Evolutionary conservation across 23 tunicate species (phyloP).

Genomic region (Styela clava): DNA sequence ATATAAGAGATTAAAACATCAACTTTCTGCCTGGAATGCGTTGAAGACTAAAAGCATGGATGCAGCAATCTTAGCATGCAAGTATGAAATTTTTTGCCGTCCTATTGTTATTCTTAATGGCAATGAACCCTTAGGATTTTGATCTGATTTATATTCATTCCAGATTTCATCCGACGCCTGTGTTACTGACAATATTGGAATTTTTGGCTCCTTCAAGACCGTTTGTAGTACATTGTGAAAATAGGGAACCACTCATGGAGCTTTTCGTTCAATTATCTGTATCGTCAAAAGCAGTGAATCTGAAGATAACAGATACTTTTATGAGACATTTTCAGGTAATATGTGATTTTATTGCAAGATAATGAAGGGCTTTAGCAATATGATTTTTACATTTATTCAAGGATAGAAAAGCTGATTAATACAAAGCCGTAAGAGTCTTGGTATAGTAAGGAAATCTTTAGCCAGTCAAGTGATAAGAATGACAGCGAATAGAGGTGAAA

Average conservation of each 20-base stretch:
- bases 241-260: conserved; percentile 96
- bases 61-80: conserved; percentile 64
- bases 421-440: too few species aligned
- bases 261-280: conserved; percentile 57
- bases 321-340: conserved; percentile 76
- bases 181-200: conserved; percentile 47
- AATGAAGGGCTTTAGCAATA: neutral
- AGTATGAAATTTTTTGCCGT: conserved; percentile 26
- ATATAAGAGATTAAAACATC: conserved; percentile 48
- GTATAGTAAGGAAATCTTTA: too few species aligned
- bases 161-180: conserved; percentile 91
- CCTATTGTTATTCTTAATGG: neutral
- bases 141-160: neutral
- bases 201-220: conserved; percentile 68
- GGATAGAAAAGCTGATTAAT: too few species aligned
- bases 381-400: neutral
- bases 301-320: conserved; percentile 74
- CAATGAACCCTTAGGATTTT: neutral
- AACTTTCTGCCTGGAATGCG: conserved; percentile 38
- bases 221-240: conserved; percentile 82
- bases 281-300: conserved; percentile 50
- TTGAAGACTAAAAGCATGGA: conserved; percentile 44
- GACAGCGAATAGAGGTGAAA: too few species aligned
- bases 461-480: too few species aligned
- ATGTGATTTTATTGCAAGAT: too few species aligned